A percentile compares a stretch with the other conserved stretches of the same genome.
Conservation (phyloP, 2,888 invertebrate species). For the Eupithecia insigniata region DNA sequence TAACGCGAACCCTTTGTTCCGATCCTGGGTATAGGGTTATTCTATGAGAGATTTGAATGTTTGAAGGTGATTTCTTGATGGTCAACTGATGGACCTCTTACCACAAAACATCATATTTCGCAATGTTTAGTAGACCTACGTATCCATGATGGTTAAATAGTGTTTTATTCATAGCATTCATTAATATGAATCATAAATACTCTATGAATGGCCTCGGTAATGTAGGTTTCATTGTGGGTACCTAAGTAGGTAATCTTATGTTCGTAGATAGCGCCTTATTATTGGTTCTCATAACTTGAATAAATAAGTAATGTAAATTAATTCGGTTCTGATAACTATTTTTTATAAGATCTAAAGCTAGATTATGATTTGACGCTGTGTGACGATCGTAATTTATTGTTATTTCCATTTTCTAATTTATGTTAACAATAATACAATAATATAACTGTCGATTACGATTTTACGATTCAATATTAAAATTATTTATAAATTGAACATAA, state of each 20-base stretch:
- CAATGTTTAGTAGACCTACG: background rate
- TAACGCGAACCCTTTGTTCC: slow-evolving; percentile 38
- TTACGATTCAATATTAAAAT: background rate
- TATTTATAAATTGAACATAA: background rate
- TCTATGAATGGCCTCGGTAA: no score
- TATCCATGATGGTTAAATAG: background rate
- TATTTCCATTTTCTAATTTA: no score
- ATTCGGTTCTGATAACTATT: no score
- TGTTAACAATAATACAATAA: no score
- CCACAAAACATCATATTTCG: background rate
- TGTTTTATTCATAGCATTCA: background rate
- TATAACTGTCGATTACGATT: background rate
- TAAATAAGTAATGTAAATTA: background rate
- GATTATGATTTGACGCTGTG: no score
- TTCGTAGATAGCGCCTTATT: no score
- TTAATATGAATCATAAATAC: no score
- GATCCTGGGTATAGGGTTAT: slow-evolving; percentile 26
- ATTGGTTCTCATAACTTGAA: background rate
- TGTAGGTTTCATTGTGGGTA: background rate
- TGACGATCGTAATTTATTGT: no score
- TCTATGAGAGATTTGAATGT: background rate
- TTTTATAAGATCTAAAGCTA: no score
- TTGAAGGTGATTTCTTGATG: background rate
- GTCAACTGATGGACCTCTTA: background rate
- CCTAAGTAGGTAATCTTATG: no score